Base-by-base conservation (phyloP, 2,888 invertebrate genomes). In the Caenorhabditis macrosperma region DNA sequence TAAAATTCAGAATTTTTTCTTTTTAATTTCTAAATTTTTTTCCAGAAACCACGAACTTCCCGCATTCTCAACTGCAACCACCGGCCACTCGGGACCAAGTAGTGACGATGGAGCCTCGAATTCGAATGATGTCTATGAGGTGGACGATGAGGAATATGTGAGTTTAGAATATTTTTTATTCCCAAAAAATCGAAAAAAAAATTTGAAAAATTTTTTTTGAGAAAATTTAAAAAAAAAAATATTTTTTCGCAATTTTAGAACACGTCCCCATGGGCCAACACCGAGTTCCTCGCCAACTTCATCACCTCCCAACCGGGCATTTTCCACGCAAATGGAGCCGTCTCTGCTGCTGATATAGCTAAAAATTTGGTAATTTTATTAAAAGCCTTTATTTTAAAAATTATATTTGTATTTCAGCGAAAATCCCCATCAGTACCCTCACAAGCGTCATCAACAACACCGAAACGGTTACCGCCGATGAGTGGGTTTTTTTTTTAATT, bases 281-380 rank as follows among this genome's bases (percentile, higher is more conserved):
- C 82, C 0, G 74, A 81, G 10, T 69, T 84, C 3, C 46, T 84
- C 20, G 80, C 82, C 41, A 79, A 69, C 7, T 72, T 84, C 48
- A 77, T 84, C 52, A 72, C 82, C 15, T 69, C 77, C 12, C 82
- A 82, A 44, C 84, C 82, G 10, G 69, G 69, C 28, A 76, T 84
- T 44, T 84, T 84, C 35, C 28, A 46, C 15, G 55, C 46, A 1
- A 46, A 44, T 33, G 26, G 41, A 7, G 44, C 24, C 5, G 54
- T 52, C n/a, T 33, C 38, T 17, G 64, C n/a, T n/a, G n/a, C n/a
- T n/a, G n/a, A n/a, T n/a, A n/a, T n/a, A n/a, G n/a, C n/a, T n/a
- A n/a, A n/a, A n/a, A n/a, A n/a, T n/a, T n/a, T n/a, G n/a, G n/a
- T n/a, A n/a, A n/a, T n/a, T n/a, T n/a, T n/a, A n/a, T n/a, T n/a